Conservation (phyloP, 2,797 vertebrate species). For the Pantherophis alleghaniensis region DNA sequence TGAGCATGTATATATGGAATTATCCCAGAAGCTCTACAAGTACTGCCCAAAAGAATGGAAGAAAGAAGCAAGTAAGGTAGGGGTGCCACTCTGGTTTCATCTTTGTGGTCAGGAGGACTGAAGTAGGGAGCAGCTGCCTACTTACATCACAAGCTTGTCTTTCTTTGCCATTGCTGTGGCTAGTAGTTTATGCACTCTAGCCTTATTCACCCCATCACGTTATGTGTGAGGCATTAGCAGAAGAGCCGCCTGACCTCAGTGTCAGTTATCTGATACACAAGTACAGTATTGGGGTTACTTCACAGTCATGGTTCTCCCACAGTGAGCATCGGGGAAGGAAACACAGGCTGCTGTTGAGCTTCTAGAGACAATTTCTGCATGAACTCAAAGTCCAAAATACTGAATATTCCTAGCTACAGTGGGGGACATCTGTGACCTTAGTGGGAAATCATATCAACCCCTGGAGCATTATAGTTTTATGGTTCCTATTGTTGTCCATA, state of each 20-base stretch:
- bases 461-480: neutral
- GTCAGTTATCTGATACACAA: neutral
- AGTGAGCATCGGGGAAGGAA: neutral
- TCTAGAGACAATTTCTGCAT: neutral
- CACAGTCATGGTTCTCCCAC: neutral
- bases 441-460: neutral
- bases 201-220: neutral
- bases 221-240: neutral
- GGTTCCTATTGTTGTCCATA: neutral
- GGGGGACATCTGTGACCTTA: neutral
- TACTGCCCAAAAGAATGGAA: slow-evolving; percentile 99
- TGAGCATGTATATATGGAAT: slow-evolving; percentile 97
- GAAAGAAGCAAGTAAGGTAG: slow-evolving; percentile 94
- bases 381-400: neutral
- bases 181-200: neutral
- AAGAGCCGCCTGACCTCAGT: neutral
- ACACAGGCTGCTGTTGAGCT: neutral
- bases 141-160: neutral
- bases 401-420: neutral
- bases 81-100: neutral
- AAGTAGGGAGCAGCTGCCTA: neutral
- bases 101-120: neutral
- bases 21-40: slow-evolving; percentile 96
- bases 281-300: neutral
- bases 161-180: neutral